Evolutionary conservation across 1,140 invertebrate genomes (phyloP).

Genomic region (Sogatella furcifera): DNA sequence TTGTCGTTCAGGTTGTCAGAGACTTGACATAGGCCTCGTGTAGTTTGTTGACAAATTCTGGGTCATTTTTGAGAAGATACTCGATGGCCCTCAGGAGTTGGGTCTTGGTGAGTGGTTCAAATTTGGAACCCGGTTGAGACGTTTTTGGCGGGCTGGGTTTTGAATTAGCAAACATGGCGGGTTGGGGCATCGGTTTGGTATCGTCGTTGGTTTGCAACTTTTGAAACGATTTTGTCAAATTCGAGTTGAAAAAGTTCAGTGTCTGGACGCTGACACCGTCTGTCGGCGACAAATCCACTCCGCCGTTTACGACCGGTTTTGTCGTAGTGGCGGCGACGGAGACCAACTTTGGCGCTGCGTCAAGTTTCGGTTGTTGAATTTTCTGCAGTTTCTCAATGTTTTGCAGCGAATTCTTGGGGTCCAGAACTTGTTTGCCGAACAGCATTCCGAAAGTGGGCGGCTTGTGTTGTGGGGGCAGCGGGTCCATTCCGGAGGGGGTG

Average conservation of each 20-base stretch:
- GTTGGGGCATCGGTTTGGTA: slow-evolving; percentile 16
- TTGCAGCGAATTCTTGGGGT: slow-evolving; percentile 36
- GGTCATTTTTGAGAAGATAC: slow-evolving; percentile 76
- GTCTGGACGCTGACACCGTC: slow-evolving; percentile 29
- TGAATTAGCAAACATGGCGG: slow-evolving; percentile 32
- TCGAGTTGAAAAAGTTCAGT: slow-evolving; percentile 21
- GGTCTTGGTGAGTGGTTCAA: slow-evolving; percentile 69
- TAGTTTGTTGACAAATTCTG: slow-evolving; percentile 73
- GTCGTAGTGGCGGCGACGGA: slow-evolving; percentile 11
- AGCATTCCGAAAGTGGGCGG: slow-evolving; percentile 7
- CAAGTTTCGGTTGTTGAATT: slow-evolving; percentile 3
- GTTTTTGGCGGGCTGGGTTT: slow-evolving; percentile 53
- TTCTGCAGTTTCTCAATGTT: slow-evolving; percentile 31
- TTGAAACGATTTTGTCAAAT: slow-evolving; percentile 19
- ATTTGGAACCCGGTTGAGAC: slow-evolving; percentile 70
- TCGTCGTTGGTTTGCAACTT: neutral
- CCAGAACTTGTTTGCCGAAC: neutral
- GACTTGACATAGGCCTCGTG: slow-evolving; percentile 85
- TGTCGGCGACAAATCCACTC: slow-evolving; percentile 25
- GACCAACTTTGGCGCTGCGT: slow-evolving; percentile 35
- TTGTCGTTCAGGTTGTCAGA: slow-evolving; percentile 52
- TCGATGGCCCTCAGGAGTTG: slow-evolving; percentile 79
- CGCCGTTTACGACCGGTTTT: slow-evolving; percentile 26
- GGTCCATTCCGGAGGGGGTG: slow-evolving; percentile 2
- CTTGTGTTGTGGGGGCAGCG: slow-evolving; percentile 1